phyloP scores from a whole-genome alignment of 2,888 invertebrate genomes.

The Cordilura impudica region DNA sequence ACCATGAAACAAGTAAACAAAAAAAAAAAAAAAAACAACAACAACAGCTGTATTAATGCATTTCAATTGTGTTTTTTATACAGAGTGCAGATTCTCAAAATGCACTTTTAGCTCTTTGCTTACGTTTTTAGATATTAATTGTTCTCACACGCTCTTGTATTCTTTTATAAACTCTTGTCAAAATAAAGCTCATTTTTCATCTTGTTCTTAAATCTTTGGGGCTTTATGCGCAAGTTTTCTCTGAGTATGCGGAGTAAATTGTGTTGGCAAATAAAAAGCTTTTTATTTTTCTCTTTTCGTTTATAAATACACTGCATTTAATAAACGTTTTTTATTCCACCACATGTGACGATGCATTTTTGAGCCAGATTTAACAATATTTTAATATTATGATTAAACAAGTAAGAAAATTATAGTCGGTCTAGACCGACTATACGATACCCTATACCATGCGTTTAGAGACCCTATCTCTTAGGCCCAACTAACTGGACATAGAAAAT shows the following conservation, averaged over 20 bases:
- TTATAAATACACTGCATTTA: neutral
- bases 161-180: too few species aligned
- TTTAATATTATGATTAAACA: too few species aligned
- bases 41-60: conserved; percentile 30
- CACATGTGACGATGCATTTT: conserved; percentile 12
- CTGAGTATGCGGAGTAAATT: neutral
- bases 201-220: neutral
- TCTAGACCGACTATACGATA: too few species aligned
- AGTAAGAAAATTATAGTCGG: too few species aligned
- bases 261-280: conserved; percentile 4
- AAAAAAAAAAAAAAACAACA: neutral
- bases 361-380: too few species aligned
- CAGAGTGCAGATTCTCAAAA: conserved; percentile 19
- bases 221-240: neutral
- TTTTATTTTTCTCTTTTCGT: neutral
- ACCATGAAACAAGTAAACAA: neutral
- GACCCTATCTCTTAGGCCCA: too few species aligned
- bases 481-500: too few species aligned
- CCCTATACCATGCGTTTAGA: too few species aligned
- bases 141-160: neutral
- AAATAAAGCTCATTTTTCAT: neutral
- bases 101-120: conserved; percentile 9
- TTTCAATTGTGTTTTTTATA: neutral
- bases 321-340: neutral
- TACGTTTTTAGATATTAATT: too few species aligned